These are phyloP conservation scores for Salticus scenicus DNA, from an alignment of 2,888 invertebrate species.

Conservation along the genomic window DNA sequence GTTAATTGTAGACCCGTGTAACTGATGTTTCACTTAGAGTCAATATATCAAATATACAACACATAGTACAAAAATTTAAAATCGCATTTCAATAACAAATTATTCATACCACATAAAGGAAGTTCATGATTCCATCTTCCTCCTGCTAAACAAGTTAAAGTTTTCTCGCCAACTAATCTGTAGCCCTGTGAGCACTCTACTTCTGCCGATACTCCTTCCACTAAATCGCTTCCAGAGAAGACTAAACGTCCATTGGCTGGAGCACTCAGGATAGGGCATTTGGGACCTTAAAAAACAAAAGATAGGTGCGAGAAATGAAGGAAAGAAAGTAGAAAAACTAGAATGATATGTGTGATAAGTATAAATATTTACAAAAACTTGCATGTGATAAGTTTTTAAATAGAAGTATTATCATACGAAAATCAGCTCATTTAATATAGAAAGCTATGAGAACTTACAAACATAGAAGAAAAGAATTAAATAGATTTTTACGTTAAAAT, in stretches of 20 bases:
- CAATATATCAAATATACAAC: background rate
- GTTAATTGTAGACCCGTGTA: background rate
- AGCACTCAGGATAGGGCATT: conserved; percentile 52
- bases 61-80: background rate
- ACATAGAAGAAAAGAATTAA: too few species aligned
- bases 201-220: conserved; percentile 64
- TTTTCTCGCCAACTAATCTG: conserved; percentile 66
- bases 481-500: too few species aligned
- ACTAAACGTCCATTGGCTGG: conserved; percentile 44
- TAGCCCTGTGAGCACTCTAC: conserved; percentile 66
- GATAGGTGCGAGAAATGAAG: too few species aligned
- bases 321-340: too few species aligned
- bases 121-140: conserved; percentile 69
- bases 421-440: too few species aligned
- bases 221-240: conserved; percentile 42
- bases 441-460: too few species aligned
- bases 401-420: too few species aligned
- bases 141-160: conserved; percentile 53
- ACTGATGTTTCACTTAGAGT: background rate
- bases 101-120: conserved; percentile 66
- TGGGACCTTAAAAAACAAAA: conserved; percentile 28
- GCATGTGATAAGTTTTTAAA: too few species aligned
- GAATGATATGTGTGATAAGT: too few species aligned
- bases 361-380: too few species aligned
- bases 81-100: background rate